Evolutionary conservation across 2,888 invertebrate species (phyloP), one percentile per base, ranked within the genome.

Genomic region (Archaeoteleia sp.): DNA sequence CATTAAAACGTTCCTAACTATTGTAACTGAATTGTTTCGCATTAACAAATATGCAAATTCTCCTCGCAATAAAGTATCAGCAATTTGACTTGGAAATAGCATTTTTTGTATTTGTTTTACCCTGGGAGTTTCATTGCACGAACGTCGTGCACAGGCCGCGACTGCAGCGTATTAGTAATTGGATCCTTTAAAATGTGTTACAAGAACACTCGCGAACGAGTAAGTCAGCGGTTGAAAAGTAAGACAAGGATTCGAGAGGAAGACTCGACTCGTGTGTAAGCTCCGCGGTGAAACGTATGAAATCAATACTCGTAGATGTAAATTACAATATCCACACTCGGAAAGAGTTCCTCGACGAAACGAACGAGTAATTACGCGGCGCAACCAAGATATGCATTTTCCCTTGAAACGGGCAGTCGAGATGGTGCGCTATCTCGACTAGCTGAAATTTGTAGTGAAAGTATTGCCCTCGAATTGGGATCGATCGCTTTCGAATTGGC

Each of bases 181-280:
- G 75, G 75, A 75, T 76, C 73, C 74, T 75, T 74, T 72, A 74
- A 76, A 76, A 76, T 76, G 76, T 75, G 75, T 76, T 76, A 75
- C 75, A 75, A 76, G 75, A 76, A 76, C 74, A 74, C 73, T 73
- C 73, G 68, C 70, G 72, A 66, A 69, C 72, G 74, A 63, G 70
- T 63, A 5, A 68, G 71, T 72, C 65, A 53, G 66, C 69, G 70
- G 55, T 67, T 72, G 67, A 72, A 74, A 76, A 76, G 75, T 76
- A 76, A 76, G 74, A 76, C 76, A 76, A 75, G 76, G 76, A 75
- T 76, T 73, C 70, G 73, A 72, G 73, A 72, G 65, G 49, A 67
- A 62, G 67, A 67, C 67, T 62, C 45, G 61, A 67, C 34, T 67
- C 67, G 67, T 37, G 67, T 37, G 67, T 62, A 62, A 67, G 61